Evolutionary conservation across 2,888 invertebrate species (phyloP).

Genomic region (Salticus scenicus): DNA sequence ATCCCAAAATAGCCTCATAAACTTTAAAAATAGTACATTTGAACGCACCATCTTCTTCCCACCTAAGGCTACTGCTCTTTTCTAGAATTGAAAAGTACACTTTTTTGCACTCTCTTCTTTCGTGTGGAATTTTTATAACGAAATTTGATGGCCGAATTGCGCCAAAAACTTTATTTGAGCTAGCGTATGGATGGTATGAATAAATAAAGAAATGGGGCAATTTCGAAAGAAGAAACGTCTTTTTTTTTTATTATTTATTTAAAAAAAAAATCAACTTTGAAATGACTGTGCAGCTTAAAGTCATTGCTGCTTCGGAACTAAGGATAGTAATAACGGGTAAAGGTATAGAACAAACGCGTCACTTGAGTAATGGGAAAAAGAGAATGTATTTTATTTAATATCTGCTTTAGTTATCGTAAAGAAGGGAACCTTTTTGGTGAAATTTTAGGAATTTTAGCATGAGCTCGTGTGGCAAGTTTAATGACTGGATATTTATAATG

Average conservation of each 20-base stretch:
- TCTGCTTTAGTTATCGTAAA: too few species aligned
- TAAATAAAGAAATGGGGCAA: slow-evolving; percentile 13
- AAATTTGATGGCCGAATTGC: slow-evolving; percentile 33
- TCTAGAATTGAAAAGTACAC: neutral
- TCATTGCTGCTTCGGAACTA: too few species aligned
- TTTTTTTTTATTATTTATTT: too few species aligned
- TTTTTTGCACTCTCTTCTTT: neutral
- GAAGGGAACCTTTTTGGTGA: too few species aligned
- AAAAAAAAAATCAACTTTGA: neutral
- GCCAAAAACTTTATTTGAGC: slow-evolving; percentile 34
- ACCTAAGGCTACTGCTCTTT: neutral
- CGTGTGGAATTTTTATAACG: slow-evolving; percentile 23
- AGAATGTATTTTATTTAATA: too few species aligned
- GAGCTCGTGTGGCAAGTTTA: too few species aligned
- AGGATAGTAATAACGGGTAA: too few species aligned
- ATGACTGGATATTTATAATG: too few species aligned
- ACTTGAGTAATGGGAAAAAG: too few species aligned
- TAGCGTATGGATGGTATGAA: neutral
- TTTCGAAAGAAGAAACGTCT: neutral
- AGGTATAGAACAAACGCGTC: too few species aligned
- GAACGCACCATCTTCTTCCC: too few species aligned
- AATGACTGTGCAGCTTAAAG: neutral
- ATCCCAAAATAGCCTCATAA: neutral
- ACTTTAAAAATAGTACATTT: neutral
- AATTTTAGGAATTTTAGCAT: too few species aligned